Conservation (phyloP, 2,797 vertebrate genomes). For the Typhlichthys eigenmanni region DNA sequence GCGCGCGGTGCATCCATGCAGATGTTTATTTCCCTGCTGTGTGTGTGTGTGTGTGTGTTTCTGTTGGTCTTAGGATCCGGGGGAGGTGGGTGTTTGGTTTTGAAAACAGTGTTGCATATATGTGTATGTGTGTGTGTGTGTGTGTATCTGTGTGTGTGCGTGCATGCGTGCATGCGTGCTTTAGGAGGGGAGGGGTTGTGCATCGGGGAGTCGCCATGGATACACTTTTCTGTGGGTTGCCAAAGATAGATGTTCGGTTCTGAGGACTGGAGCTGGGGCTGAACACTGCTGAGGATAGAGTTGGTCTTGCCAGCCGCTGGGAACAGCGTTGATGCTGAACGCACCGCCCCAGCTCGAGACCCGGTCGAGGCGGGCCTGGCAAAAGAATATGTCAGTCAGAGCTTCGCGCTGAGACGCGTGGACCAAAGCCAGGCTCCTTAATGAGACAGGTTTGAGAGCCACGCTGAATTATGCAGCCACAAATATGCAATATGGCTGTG, state of each 20-base stretch:
- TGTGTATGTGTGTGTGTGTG: background rate
- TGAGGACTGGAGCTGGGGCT: conserved; percentile 1
- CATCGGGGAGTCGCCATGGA: too few species aligned
- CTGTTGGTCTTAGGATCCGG: too few species aligned
- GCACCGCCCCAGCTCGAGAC: conserved; percentile 26
- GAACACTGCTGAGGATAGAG: conserved; percentile 13
- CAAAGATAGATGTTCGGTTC: background rate
- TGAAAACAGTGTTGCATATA: background rate
- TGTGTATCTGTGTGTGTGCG: conserved; percentile 3
- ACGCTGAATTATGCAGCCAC: conserved; percentile 72
- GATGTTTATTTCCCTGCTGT: conserved; percentile 39
- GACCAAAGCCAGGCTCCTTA: conserved; percentile 66
- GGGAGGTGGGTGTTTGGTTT: too few species aligned
- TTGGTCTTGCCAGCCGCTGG: conserved; percentile 12
- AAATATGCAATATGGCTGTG: conserved; percentile 46
- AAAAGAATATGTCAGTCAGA: conserved; percentile 65
- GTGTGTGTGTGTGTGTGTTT: too few species aligned
- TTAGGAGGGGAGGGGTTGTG: too few species aligned
- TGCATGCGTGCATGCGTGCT: too few species aligned
- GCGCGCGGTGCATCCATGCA: conserved; percentile 39
- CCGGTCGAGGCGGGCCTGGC: conserved; percentile 58
- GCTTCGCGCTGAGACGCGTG: conserved; percentile 46
- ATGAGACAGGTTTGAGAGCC: conserved; percentile 71
- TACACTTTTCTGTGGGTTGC: background rate
- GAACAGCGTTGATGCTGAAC: conserved; percentile 17